Evolutionary conservation across 2,888 invertebrate species (phyloP), one percentile per base, ranked within the genome.

Genomic region (Coelogynopora nodosa): DNA sequence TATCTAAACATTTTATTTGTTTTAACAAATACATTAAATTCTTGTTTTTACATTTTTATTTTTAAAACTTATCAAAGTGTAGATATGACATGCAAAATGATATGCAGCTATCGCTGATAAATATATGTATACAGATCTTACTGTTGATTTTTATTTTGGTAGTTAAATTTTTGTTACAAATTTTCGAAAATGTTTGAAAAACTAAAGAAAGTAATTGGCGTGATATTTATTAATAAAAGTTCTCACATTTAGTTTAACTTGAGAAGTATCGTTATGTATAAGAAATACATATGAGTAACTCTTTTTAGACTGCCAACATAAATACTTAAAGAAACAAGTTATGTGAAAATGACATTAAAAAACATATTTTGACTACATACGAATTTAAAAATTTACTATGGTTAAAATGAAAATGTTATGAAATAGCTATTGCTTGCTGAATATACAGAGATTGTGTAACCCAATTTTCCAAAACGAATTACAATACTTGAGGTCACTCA

Each of bases 71-170:
- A 18, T 49, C 5, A 49, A 49, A 49, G 49, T 49, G 49, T 49
- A 49, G 49, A 49, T n/a, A n/a, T n/a, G n/a, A n/a, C n/a, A 49
- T 49, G 49, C n/a, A 49, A 49, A 49, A 49, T 49, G 49, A 18
- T 49, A 49, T 49, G 18, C 49, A 49, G 49, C 18, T 26, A 74
- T 74, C 74, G 74, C 74, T 74, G 74, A 74, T 74, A n/a, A 74
- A 74, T 74, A 74, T n/a, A 74, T 74, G 74, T 74, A 74, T 74
- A 74, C 74, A 74, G 5, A 26, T 74, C 74, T 74, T 74, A 74
- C 74, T 74, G 74, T 74, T 74, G 5, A 74, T 74, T 74, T 74
- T 74, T 74, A 74, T 74, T 74, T 74, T 74, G 27, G 74, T 74
- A 74, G 23, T 74, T 74, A 74, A 74, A 74, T 74, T 74, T 74